Evolutionary conservation across 2,888 invertebrate species (phyloP).

Genomic region (Elgonia sp.): DNA sequence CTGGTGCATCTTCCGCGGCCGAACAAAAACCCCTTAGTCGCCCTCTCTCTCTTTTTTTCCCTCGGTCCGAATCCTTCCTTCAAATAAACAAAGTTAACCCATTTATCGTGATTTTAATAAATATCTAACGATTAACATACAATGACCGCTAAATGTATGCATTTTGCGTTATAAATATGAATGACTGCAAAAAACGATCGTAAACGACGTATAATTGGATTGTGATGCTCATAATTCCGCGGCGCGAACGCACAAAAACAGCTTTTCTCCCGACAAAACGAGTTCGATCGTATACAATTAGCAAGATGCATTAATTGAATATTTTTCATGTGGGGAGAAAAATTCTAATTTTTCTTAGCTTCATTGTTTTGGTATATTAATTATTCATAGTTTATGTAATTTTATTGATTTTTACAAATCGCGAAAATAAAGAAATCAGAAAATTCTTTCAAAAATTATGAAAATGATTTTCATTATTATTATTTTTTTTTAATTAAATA

Average conservation of each 20-base stretch:
- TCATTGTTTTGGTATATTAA: background rate
- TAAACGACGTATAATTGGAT: slow-evolving; percentile 71
- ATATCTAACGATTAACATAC: slow-evolving; percentile 72
- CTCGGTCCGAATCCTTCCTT: slow-evolving; percentile 52
- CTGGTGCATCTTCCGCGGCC: slow-evolving; percentile 38
- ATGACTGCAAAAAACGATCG: slow-evolving; percentile 66
- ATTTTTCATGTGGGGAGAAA: slow-evolving; percentile 19
- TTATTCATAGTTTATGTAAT: background rate
- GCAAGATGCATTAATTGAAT: slow-evolving; percentile 65
- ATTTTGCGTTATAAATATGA: slow-evolving; percentile 73
- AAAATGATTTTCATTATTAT: too few relatives aligned
- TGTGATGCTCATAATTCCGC: slow-evolving; percentile 68
- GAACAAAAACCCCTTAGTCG: slow-evolving; percentile 64
- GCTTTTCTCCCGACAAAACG: slow-evolving; percentile 61
- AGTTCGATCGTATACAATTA: slow-evolving; percentile 71
- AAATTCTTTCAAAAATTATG: too few relatives aligned
- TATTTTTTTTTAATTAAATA: too few relatives aligned
- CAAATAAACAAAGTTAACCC: slow-evolving; percentile 69
- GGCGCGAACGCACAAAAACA: slow-evolving; percentile 56
- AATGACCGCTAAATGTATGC: slow-evolving; percentile 70
- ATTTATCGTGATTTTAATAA: slow-evolving; percentile 73
- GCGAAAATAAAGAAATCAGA: too few relatives aligned
- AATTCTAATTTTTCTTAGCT: background rate
- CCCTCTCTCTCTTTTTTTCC: slow-evolving; percentile 16
- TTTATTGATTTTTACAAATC: too few relatives aligned